Evolutionary conservation across 2,113 vertebrate genomes (phyloP).

Genomic region (Syngnathus typhle): DNA sequence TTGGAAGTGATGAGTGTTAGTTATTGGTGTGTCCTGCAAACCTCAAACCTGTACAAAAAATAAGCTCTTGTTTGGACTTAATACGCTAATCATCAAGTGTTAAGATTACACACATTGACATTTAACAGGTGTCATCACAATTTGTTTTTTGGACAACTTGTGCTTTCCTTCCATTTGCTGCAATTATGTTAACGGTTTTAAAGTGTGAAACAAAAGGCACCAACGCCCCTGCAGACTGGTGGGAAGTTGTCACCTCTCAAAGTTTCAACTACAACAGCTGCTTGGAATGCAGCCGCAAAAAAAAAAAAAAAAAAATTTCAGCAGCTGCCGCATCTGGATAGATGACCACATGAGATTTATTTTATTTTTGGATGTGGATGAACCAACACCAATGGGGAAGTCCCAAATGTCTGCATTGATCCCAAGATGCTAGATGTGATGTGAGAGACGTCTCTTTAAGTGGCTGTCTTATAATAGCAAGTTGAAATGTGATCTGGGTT

Average conservation of each 20-base stretch:
- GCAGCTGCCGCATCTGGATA: constrained; percentile 38
- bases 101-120: constrained; percentile 13
- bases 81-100: constrained; percentile 11
- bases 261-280: constrained; percentile 39
- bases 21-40: constrained; percentile 5
- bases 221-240: constrained; percentile 11
- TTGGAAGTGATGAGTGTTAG: constrained; percentile 9
- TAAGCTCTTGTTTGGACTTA: background rate
- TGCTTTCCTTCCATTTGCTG: background rate
- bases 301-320: constrained; percentile 16
- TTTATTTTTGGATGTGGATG: background rate
- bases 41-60: constrained; percentile 2
- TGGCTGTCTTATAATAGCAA: constrained; percentile 37
- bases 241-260: constrained; percentile 10
- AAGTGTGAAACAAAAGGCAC: constrained; percentile 15
- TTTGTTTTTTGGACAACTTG: background rate
- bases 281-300: constrained; percentile 9
- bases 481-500: constrained; percentile 25
- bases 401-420: background rate
- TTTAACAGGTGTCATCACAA: background rate
- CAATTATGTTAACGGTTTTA: background rate
- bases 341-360: constrained; percentile 13
- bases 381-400: background rate
- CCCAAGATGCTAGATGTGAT: background rate
- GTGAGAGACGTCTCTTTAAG: constrained; percentile 1